A percentile compares a stretch with the other conserved stretches of the same genome.
These are phyloP conservation scores for Blennius ocellaris DNA, from an alignment of 2,113 vertebrate genomes.

Conservation along the genomic window DNA sequence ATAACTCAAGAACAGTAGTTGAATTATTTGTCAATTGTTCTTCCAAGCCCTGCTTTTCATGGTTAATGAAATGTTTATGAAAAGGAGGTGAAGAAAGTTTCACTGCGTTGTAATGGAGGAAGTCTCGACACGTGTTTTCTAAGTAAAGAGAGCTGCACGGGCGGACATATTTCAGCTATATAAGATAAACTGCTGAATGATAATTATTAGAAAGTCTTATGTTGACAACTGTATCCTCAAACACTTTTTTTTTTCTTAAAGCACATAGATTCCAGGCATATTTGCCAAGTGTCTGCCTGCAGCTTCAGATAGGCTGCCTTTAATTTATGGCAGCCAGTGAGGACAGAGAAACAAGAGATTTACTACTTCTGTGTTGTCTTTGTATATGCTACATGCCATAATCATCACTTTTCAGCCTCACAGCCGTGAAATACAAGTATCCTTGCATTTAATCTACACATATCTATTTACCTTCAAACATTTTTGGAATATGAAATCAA, in stretches of 20 bases:
- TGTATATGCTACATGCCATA: too few relatives aligned
- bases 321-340: conserved; percentile 17
- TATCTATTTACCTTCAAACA: too few relatives aligned
- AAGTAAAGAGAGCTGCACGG: background rate
- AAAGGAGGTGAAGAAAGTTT: too few relatives aligned
- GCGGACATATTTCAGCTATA: background rate
- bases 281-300: conserved; percentile 37
- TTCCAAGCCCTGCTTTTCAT: too few relatives aligned
- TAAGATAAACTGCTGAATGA: background rate
- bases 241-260: conserved; percentile 1
- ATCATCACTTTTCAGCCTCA: too few relatives aligned
- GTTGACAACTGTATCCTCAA: conserved; percentile 14
- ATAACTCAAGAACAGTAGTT: too few relatives aligned
- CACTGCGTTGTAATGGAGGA: background rate
- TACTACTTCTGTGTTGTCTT: background rate
- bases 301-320: conserved; percentile 26
- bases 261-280: conserved; percentile 66
- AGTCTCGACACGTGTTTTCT: background rate
- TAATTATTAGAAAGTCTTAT: background rate
- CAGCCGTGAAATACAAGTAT: too few relatives aligned
- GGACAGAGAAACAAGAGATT: background rate
- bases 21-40: too few relatives aligned
- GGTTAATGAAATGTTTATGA: too few relatives aligned
- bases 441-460: too few relatives aligned
- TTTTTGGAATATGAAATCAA: too few relatives aligned